Base-by-base conservation (phyloP, 2,888 invertebrate genomes). In the Pseudococcus jackbeardsleyi region DNA sequence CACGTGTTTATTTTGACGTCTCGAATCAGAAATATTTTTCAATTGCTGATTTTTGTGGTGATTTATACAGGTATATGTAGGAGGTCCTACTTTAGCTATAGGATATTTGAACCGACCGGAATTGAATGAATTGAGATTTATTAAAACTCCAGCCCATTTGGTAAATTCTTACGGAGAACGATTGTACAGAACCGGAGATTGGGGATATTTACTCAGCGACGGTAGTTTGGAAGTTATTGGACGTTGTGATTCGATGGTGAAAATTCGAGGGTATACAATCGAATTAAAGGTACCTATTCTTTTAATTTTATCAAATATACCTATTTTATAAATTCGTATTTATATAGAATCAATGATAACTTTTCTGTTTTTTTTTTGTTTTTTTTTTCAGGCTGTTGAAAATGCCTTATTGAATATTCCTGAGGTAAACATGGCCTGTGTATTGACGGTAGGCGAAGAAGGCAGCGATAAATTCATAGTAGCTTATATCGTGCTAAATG, bases 91-190 rank as follows among this genome's bases (percentile, higher is more conserved):
- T 4, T 89, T 90, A 7, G 90, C 90, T 19, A 89, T 90, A 15
- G 90, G 90, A 8, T 90, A 90, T 79, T 82, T 90, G 84, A 90
- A 90, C 82, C 89, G 89, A 22, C 90, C 90, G 0, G 90, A 90
- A 48, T 88, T 90, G 88, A 90, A 90, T 48, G 89, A 89, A 4
- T 19, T 88, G 68, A 87, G 90, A 54, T 90, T 90, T 87, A 90
- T 90, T 5, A 84, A 72, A 33, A 89, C 90, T 48, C 90, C 90
- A 9, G 79, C 86, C 6, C 88, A 89, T 22, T 89, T 90, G 7
- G 82, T 89, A 17, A 54, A 88, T n/a, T 46, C 46, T 11, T 89
- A 89, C 48, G 90, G 90, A 6, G 82, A 89, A 15, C 85, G 90
- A 9, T 88, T 90, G 33, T 90, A 90, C 82, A 90, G 90, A 68